These are phyloP conservation scores for Ichneumoninae sp. DNA, from an alignment of 2,888 invertebrate genomes.

Conservation along the genomic window DNA sequence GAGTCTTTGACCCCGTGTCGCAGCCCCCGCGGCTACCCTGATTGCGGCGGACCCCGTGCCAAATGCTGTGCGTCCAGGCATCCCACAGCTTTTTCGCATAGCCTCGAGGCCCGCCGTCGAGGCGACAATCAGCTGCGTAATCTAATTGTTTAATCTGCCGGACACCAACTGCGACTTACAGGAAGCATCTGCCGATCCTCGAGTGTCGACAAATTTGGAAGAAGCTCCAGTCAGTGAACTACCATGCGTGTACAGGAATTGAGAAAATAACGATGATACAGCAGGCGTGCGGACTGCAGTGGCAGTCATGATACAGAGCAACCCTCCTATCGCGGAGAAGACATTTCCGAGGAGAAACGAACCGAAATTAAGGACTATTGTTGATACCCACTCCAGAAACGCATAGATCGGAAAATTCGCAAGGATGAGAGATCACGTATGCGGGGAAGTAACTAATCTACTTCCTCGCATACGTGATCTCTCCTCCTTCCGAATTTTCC, in stretches of 20 bases:
- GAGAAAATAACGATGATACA: constrained; percentile 11
- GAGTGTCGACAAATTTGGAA: constrained; percentile 37
- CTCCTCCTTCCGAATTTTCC: neutral
- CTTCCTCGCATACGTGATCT: neutral
- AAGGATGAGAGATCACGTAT: neutral
- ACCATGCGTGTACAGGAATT: neutral
- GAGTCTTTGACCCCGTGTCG: constrained; percentile 59
- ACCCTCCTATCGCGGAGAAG: neutral
- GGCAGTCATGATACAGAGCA: neutral
- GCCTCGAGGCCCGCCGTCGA: constrained; percentile 61
- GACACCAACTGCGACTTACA: constrained; percentile 83
- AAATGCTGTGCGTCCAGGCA: constrained; percentile 35
- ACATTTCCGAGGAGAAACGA: constrained; percentile 28
- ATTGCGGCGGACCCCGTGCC: constrained; percentile 80
- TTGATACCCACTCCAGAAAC: constrained; percentile 24
- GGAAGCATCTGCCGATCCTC: constrained; percentile 78
- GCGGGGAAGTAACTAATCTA: neutral
- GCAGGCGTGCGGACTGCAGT: neutral
- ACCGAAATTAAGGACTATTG: constrained; percentile 60
- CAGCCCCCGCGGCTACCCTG: constrained; percentile 81
- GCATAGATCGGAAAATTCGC: constrained; percentile 9
- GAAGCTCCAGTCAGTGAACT: neutral
- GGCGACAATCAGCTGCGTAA: constrained; percentile 81
- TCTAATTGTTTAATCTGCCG: constrained; percentile 83
- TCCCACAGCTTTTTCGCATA: constrained; percentile 16